A percentile compares a stretch with the other conserved stretches of the same genome.
These are phyloP conservation scores for Silvanus unidentatus DNA, from an alignment of 2,888 invertebrate genomes.

Conservation along the genomic window DNA sequence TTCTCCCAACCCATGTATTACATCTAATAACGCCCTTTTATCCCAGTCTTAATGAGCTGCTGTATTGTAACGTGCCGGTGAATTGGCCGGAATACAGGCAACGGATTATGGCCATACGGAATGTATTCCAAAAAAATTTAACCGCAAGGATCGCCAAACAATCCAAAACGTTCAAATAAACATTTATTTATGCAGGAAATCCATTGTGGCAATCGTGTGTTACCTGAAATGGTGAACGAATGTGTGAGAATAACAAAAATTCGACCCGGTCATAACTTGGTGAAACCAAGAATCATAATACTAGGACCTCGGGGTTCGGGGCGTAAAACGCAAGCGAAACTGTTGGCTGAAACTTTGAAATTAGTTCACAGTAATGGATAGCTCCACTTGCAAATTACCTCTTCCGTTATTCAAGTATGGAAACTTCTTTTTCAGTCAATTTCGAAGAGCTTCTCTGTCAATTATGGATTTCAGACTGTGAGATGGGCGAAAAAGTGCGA, in stretches of 20 bases:
- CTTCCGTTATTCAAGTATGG: neutral
- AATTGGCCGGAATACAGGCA: slow-evolving; percentile 40
- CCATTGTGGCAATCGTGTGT: slow-evolving; percentile 33
- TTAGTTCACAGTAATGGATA: slow-evolving; percentile 47
- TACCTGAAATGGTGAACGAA: slow-evolving; percentile 41
- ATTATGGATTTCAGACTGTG: slow-evolving; percentile 42
- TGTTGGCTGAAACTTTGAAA: slow-evolving; percentile 51
- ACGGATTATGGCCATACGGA: slow-evolving; percentile 38
- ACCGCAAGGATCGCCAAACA: no score
- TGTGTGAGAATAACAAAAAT: slow-evolving; percentile 40
- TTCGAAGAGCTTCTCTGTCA: slow-evolving; percentile 52
- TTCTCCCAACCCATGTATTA: slow-evolving; percentile 51
- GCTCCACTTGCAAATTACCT: neutral
- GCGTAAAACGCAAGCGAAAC: slow-evolving; percentile 50
- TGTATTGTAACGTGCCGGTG: slow-evolving; percentile 38
- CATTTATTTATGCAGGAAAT: slow-evolving; percentile 32
- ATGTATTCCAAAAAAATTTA: slow-evolving; percentile 38
- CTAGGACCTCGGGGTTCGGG: slow-evolving; percentile 58
- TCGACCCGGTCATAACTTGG: slow-evolving; percentile 44
- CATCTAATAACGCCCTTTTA: slow-evolving; percentile 44
- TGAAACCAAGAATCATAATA: slow-evolving; percentile 55
- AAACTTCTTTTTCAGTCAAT: slow-evolving; percentile 45
- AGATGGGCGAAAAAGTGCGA: slow-evolving; percentile 37
- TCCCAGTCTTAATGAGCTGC: slow-evolving; percentile 34
- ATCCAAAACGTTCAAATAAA: no score